Evolutionary conservation across 2,113 vertebrate species (phyloP).

Genomic region (Hemichromis elongatus): DNA sequence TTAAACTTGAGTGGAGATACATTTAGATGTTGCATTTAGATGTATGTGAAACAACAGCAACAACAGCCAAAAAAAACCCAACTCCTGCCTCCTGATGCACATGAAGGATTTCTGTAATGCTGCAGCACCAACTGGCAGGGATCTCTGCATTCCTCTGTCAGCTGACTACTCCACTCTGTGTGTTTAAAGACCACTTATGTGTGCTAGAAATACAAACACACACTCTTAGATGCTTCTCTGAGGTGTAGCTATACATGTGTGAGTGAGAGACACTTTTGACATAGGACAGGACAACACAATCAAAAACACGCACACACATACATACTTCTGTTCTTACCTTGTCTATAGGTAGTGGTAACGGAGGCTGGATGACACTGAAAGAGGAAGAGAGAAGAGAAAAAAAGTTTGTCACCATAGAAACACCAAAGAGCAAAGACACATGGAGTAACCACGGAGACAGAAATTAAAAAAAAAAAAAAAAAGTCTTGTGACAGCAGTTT

Average conservation of each 20-base stretch:
- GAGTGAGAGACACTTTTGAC: not conserved
- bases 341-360: conserved; percentile 94
- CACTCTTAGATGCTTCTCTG: not conserved
- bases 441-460: conserved; percentile 32
- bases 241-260: not conserved
- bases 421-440: conserved; percentile 19
- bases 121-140: not conserved
- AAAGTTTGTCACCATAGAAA: conserved; percentile 52
- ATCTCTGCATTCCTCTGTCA: conserved; percentile 40
- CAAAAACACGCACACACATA: not conserved
- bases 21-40: not conserved
- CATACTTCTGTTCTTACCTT: conserved; percentile 80
- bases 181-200: not conserved
- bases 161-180: conserved; percentile 14
- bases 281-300: not conserved
- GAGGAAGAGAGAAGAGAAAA: conserved; percentile 42
- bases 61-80: not conserved
- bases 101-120: not conserved
- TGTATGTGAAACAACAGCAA: not conserved
- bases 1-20: not conserved
- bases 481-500: not conserved
- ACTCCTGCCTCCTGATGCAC: not conserved
- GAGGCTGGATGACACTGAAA: conserved; percentile 93
- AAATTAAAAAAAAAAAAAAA: not conserved
- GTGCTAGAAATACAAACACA: not conserved